Evolutionary conservation across 2,113 vertebrate species (phyloP), one percentile per base, ranked within the genome.

Genomic region (Amazona guildingii): DNA sequence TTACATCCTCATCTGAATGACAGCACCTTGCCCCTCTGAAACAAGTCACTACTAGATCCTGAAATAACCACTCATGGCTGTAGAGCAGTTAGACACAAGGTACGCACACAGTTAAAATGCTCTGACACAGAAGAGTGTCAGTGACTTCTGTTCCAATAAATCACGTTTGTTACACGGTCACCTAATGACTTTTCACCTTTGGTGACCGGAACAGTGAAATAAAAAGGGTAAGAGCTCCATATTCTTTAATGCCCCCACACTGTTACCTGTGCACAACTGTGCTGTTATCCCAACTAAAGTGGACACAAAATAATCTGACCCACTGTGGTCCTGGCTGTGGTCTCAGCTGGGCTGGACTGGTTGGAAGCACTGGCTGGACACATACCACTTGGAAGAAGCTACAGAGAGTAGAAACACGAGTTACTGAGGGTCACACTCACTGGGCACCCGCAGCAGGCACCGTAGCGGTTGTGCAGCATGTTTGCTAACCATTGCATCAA

Each of bases 91-190:
- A 23, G 41, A 7, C 1, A 4, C 2, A 27, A 59, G 13, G 44
- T 39, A 4, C 20, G 8, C 6, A 7, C 17, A n/a, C 5, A 29
- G n/a, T 3, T 51, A 21, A 20, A 0, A 0, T 28, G 43, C 7
- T 24, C 13, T 61, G 44, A 5, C 39, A 44, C 12, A 29, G 2
- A 13, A 13, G 0, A 5, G 17, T 14, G 33, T 20, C n/a, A 7
- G 17, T 13, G 27, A 19, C 11, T 27, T 63, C 35, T 31, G 13
- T 4, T 18, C 64, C 17, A 61, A 8, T 13, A 59, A 69, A 6
- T 20, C 20, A 25, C 23, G 19, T 13, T 6, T 49, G 17, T 83
- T 20, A 52, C 6, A 9, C 19, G 33, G 15, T 29, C 24, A 44
- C 3, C 27, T 39, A 27, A 27, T 18, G 14, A 5, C 33, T 24